Base-by-base conservation (phyloP, 1,140 invertebrate species). In the Diorhabda sublineata region DNA sequence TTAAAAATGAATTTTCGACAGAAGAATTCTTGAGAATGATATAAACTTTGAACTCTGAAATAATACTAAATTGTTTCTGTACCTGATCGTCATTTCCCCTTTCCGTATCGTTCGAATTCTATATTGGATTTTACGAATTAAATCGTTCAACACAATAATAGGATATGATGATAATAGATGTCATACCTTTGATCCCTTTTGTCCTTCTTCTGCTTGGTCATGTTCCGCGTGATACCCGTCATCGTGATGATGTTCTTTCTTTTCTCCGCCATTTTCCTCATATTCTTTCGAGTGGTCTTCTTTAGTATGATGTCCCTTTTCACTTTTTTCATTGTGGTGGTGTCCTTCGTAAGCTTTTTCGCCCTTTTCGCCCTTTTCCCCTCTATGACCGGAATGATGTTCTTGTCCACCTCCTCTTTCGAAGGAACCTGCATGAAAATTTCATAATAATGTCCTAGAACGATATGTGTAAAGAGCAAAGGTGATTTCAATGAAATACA, bases 241-340 rank as follows among this genome's bases (percentile, higher is more conserved):
- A 61, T 87, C 85, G 77, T 90, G 87, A 77, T 88, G 87, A 68
- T 89, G 87, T 45, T 86, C 84, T 76, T 90, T 88, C 74, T 89
- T 86, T 56, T 85, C 83, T 42, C 86, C 88, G 42, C 84, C 86
- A 62, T 88, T 83, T 65, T 88, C 86, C 65, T 84, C 82, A 76
- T 87, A 87, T 70, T 89, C 83, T 47, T 87, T 87, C 8, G 83
- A 82, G 69, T 89, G 86, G 57, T 85, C 82, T 73, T 87, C 87
- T 71, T 90, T 89, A 71, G 86, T 83, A 75, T 89, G 87, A 56
- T 90, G 85, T 4, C 87, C 88, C 75, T 89, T 88, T 9, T 87
- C 82, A 2, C 88, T 87, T 69, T 89, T 87, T 70, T 88, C 85
- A 71, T 88, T 83, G 57, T 86, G 83, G 73, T 90, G 88, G 58